Evolutionary conservation across 2,888 invertebrate species (phyloP).

Genomic region (Chrysomela aeneicollis): DNA sequence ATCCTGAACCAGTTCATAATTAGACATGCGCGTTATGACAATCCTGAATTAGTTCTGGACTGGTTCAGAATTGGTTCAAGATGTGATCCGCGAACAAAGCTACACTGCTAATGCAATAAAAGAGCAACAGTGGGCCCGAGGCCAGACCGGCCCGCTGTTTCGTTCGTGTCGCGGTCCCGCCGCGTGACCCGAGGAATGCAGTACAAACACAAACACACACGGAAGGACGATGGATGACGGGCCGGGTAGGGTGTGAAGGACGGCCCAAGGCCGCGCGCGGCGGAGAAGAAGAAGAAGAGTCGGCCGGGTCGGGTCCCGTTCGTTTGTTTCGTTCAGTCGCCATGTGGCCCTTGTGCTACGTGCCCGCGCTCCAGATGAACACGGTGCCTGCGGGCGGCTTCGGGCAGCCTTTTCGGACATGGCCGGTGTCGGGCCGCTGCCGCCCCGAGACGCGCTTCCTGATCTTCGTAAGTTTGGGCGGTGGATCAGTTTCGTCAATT

Average conservation of each 20-base stretch:
- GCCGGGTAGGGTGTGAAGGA: slow-evolving; percentile 57
- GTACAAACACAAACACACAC: slow-evolving; percentile 42
- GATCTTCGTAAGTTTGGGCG: slow-evolving; percentile 41
- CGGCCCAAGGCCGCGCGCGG: slow-evolving; percentile 42
- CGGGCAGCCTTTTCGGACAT: slow-evolving; percentile 44
- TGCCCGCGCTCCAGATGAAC: slow-evolving; percentile 54
- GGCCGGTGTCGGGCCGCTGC: slow-evolving; percentile 53
- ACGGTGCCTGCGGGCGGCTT: slow-evolving; percentile 50
- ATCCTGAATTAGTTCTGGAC: too few relatives aligned
- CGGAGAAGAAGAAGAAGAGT: slow-evolving; percentile 4
- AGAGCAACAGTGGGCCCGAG: slow-evolving; percentile 37
- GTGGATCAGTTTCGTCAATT: too few relatives aligned
- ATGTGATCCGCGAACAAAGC: too few relatives aligned
- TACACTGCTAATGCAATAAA: too few relatives aligned
- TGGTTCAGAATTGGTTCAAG: too few relatives aligned
- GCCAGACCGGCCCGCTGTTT: slow-evolving; percentile 50
- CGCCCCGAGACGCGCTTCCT: slow-evolving; percentile 20
- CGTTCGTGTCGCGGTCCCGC: slow-evolving; percentile 37
- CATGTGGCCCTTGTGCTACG: slow-evolving; percentile 60
- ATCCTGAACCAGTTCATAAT: too few relatives aligned
- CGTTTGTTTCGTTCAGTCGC: slow-evolving; percentile 50
- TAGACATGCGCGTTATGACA: too few relatives aligned
- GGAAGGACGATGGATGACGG: slow-evolving; percentile 47
- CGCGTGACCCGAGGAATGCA: slow-evolving; percentile 58
- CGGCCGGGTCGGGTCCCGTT: slow-evolving; percentile 1